Evolutionary conservation across 2,888 invertebrate species (phyloP), one percentile per base, ranked within the genome.

Genomic region (Amblyjoppa proteus): DNA sequence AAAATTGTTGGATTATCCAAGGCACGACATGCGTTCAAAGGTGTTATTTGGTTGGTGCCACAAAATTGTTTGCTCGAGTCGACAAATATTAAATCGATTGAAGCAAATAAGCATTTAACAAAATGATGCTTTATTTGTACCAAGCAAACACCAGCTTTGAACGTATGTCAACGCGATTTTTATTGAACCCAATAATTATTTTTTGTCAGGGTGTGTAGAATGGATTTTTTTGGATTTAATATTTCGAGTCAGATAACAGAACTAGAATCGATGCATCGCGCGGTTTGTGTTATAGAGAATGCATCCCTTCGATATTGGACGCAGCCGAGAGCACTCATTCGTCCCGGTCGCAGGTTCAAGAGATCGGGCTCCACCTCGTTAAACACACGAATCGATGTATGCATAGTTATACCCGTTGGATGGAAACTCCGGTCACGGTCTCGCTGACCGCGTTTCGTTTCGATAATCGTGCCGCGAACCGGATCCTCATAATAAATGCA

Each of bases 401-500:
- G 41, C 34, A 64, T 31, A 68, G 13, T 20, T 20, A 68, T 68
- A 20, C 41, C 1, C 31, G 66, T 76, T 66, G 80, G 53, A 78
- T 81, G 78, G 68, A 78, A 73, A 78, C 81, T 70, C 28, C 77
- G 73, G 77, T 71, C 77, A 81, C 68, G 81, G 73, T 49, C 78
- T 81, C 61, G 78, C 78, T 66, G 81, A 70, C 81, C 85, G 81
- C 79, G 85, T 82, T 81, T 79, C 75, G 73, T 77, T 79, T 87
- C 82, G 84, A 89, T 87, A 87, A 87, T 89, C 86, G 86, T 77
- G 83, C 77, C 58, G 49, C 64, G 68, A 61, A 45, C 45, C 78
- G 83, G 79, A 79, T 86, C 83, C 87, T 89, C 86, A 90, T 90
- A 89, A 90, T 90, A 89, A 88, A 90, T 90, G 88, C 89, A 88